A percentile compares a stretch with the other conserved stretches of the same genome.
Conservation (phyloP, 2,888 invertebrate species). For the Lasius platythorax region DNA sequence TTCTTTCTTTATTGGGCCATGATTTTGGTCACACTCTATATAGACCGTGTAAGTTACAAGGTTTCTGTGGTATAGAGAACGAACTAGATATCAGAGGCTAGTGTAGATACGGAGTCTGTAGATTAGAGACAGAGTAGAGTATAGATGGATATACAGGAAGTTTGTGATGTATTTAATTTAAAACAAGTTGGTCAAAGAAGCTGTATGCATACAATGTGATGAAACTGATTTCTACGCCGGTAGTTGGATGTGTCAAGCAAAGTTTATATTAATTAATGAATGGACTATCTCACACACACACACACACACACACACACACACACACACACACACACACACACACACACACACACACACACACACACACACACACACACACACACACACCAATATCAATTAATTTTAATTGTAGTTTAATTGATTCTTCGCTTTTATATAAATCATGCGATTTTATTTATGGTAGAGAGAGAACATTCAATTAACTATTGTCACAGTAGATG, state of each 20-base stretch:
- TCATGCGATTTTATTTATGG: background rate
- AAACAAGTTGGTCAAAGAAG: slow-evolving; percentile 17
- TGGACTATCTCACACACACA: background rate
- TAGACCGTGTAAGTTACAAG: background rate
- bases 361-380: too few relatives aligned
- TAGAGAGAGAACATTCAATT: slow-evolving; percentile 7
- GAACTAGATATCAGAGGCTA: slow-evolving; percentile 12
- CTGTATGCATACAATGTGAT: background rate
- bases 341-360: too few relatives aligned
- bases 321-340: background rate
- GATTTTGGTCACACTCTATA: background rate
- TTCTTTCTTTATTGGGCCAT: background rate
- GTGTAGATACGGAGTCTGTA: slow-evolving; percentile 4
- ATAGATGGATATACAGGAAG: background rate
- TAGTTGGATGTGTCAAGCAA: background rate
- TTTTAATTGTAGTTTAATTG: slow-evolving; percentile 13
- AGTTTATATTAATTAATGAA: slow-evolving; percentile 30
- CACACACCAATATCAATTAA: background rate
- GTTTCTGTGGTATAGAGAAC: slow-evolving; percentile 4
- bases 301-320: too few relatives aligned
- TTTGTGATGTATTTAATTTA: background rate
- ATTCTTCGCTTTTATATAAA: slow-evolving; percentile 1
- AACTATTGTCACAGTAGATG: background rate
- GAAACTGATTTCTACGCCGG: background rate
- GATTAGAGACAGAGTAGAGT: background rate